phyloP scores from a whole-genome alignment of 2,113 vertebrate species.

The Heterocephalus glaber region DNA sequence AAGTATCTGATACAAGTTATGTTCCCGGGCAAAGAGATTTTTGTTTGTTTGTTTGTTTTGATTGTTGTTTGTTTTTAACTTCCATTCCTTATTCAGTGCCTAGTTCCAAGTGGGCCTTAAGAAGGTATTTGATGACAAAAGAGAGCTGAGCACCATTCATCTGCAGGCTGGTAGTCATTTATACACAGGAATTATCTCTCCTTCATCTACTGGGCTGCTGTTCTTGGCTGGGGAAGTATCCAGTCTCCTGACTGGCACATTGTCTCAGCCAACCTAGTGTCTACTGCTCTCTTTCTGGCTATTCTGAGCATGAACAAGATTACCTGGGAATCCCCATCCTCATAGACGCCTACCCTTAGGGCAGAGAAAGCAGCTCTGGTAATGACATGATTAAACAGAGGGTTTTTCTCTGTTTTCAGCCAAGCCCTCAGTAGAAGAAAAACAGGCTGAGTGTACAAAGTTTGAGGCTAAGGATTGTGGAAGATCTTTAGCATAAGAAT shows the following conservation, averaged over 20 bases:
- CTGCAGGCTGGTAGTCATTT: not conserved
- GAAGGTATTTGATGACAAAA: constrained; percentile 35
- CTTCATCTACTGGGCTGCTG: not conserved
- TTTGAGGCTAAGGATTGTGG: not conserved
- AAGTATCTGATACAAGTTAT: not conserved
- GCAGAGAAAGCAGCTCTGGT: constrained; percentile 22
- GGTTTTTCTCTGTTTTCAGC: not conserved
- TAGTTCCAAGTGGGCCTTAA: not conserved
- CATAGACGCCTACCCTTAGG: not conserved
- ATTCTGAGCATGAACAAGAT: constrained; percentile 21
- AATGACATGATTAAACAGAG: not conserved
- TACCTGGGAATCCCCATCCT: constrained; percentile 50
- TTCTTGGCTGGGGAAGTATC: constrained; percentile 45
- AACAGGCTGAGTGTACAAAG: not conserved
- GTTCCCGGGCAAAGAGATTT: not conserved
- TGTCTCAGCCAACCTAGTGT: not conserved
- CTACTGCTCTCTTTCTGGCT: not conserved
- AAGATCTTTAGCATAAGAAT: not conserved
- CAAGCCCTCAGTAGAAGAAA: not conserved
- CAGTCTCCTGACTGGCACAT: not conserved
- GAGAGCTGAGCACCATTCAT: not conserved
- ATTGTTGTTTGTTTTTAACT: not conserved
- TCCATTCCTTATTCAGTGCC: not conserved
- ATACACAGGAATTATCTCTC: not conserved
- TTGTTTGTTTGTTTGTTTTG: not conserved